phyloP scores from a whole-genome alignment of 1,140 invertebrate species.

The Drosophila baimaii region DNA sequence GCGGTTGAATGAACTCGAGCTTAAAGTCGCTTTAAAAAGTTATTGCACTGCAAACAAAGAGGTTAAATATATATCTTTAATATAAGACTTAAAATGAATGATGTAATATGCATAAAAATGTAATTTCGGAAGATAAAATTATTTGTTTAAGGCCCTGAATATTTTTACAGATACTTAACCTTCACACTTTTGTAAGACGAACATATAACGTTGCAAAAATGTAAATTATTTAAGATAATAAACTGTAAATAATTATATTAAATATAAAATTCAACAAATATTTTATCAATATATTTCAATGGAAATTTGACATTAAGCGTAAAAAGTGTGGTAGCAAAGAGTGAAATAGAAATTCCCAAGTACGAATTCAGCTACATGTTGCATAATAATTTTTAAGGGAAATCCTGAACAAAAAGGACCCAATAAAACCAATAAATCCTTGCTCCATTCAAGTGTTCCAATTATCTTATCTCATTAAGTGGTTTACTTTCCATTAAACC shows the following conservation, averaged over 20 bases:
- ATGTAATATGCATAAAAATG: not conserved
- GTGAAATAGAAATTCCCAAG: not conserved
- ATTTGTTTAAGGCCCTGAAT: too few relatives aligned
- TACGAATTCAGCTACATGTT: not conserved
- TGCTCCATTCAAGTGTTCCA: not conserved
- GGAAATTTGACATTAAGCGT: not conserved
- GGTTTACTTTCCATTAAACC: constrained; percentile 2
- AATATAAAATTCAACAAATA: not conserved
- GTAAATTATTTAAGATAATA: too few relatives aligned
- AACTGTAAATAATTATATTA: too few relatives aligned
- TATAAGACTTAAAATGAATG: not conserved
- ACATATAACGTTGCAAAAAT: too few relatives aligned
- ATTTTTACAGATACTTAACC: not conserved
- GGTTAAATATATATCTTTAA: not conserved
- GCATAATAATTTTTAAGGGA: not conserved
- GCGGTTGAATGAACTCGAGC: constrained; percentile 63
- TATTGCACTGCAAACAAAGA: not conserved
- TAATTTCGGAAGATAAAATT: not conserved
- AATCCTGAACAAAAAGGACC: not conserved
- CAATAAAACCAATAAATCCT: not conserved
- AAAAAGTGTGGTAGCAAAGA: not conserved
- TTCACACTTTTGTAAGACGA: not conserved
- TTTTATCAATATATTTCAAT: too few relatives aligned
- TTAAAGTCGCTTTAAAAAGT: constrained; percentile 14
- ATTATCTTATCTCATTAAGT: constrained; percentile 15